phyloP scores from a whole-genome alignment of 2,888 invertebrate species.

The Cataglyphis livida region DNA sequence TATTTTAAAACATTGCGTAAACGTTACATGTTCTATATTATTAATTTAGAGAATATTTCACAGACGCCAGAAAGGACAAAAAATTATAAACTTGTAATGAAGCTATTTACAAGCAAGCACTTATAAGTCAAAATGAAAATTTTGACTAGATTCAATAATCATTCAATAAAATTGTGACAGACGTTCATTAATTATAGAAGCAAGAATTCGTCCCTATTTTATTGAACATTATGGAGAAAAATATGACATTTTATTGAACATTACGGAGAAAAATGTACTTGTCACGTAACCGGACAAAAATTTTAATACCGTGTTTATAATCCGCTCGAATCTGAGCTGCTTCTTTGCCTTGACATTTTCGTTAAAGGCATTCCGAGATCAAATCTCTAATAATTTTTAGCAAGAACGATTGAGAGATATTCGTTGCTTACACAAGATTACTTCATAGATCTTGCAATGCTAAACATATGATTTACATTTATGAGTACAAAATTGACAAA shows the following conservation, averaged over 20 bases:
- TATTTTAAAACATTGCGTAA: neutral
- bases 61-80: neutral
- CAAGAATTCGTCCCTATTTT: neutral
- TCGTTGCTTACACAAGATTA: constrained; percentile 60
- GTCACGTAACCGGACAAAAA: neutral
- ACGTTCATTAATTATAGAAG: constrained; percentile 13
- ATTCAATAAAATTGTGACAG: neutral
- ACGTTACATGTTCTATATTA: neutral
- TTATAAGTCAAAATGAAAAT: neutral
- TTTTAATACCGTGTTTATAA: neutral
- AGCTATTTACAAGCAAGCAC: neutral
- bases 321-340: neutral
- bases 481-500: neutral
- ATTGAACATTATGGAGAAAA: neutral
- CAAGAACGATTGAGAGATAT: constrained; percentile 58
- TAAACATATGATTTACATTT: neutral
- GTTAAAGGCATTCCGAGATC: constrained; percentile 55
- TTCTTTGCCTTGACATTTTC: constrained; percentile 78
- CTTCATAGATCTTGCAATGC: constrained; percentile 57
- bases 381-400: constrained; percentile 57
- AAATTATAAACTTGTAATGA: neutral
- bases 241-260: neutral
- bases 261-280: neutral
- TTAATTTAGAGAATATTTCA: neutral
- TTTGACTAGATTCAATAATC: constrained; percentile 4